phyloP scores from a whole-genome alignment of 2,888 invertebrate genomes.

The Cheilosia grossa region DNA sequence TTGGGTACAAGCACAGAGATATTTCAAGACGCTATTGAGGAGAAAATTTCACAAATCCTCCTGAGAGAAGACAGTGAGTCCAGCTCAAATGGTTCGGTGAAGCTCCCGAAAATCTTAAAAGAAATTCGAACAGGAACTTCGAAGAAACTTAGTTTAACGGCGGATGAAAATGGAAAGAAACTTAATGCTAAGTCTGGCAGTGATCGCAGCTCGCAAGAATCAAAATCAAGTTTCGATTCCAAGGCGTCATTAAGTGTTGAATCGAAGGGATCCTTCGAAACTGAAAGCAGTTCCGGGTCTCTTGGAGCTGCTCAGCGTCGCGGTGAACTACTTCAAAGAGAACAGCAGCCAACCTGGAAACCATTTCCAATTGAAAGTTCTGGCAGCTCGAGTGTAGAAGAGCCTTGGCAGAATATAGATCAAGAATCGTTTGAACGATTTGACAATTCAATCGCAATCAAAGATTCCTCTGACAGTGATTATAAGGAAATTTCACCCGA shows the following conservation, averaged over 20 bases:
- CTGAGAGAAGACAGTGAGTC: slow-evolving; percentile 86
- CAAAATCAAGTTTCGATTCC: slow-evolving; percentile 87
- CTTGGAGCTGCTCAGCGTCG: slow-evolving; percentile 88
- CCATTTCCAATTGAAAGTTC: slow-evolving; percentile 93
- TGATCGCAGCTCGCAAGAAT: slow-evolving; percentile 83
- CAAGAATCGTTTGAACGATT: slow-evolving; percentile 87
- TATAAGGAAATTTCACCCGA: slow-evolving; percentile 84
- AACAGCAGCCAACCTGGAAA: slow-evolving; percentile 91
- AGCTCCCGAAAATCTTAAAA: slow-evolving; percentile 84
- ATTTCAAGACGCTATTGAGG: slow-evolving; percentile 83
- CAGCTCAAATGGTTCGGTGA: slow-evolving; percentile 85
- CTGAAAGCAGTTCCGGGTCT: slow-evolving; percentile 90
- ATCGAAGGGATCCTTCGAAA: slow-evolving; percentile 89
- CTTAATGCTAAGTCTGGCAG: slow-evolving; percentile 80
- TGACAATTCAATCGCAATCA: slow-evolving; percentile 81
- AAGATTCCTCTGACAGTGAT: slow-evolving; percentile 82
- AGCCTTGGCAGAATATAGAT: slow-evolving; percentile 91
- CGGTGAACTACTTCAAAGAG: slow-evolving; percentile 85
- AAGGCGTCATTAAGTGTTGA: slow-evolving; percentile 87
- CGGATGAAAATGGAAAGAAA: slow-evolving; percentile 84
- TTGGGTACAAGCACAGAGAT: slow-evolving; percentile 85
- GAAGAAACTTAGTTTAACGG: slow-evolving; percentile 82
- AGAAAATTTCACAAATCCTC: slow-evolving; percentile 83
- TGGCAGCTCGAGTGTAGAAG: slow-evolving; percentile 93
- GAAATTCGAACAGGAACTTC: slow-evolving; percentile 78